phyloP scores from a whole-genome alignment of 2,888 invertebrate genomes.

The Epsilonema sp. region DNA sequence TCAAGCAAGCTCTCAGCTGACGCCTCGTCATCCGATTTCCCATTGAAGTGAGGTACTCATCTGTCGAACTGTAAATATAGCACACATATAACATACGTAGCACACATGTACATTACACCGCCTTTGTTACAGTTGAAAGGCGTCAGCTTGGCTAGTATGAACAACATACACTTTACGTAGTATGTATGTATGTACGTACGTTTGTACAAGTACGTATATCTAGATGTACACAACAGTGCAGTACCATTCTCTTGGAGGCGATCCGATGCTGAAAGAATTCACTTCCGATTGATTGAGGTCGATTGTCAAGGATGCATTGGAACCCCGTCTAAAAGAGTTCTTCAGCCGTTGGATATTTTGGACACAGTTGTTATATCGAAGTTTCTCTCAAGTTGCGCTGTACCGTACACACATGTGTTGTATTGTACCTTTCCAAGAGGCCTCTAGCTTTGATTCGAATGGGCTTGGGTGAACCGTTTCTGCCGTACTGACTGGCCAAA shows the following conservation, averaged over 20 bases:
- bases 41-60: constrained; percentile 40
- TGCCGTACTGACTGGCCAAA: background rate
- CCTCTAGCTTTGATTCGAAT: constrained; percentile 5
- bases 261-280: background rate
- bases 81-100: too few species aligned
- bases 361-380: background rate
- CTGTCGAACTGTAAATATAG: constrained; percentile 35
- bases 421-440: constrained; percentile 6
- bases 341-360: too few species aligned
- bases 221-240: too few species aligned
- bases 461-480: background rate
- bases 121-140: too few species aligned
- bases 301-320: constrained; percentile 69
- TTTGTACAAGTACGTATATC: too few species aligned
- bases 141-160: too few species aligned
- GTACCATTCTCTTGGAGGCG: constrained; percentile 10
- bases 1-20: constrained; percentile 37
- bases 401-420: background rate
- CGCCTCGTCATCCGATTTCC: constrained; percentile 39
- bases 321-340: constrained; percentile 46
- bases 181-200: too few species aligned
- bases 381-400: background rate
- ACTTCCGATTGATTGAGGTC: constrained; percentile 46
- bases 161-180: too few species aligned
- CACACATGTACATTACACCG: background rate